Percentiles rank a stretch among this genome's conserved stretches.
Conservation (phyloP, 2,113 vertebrate species). For the Globicephala melas region DNA sequence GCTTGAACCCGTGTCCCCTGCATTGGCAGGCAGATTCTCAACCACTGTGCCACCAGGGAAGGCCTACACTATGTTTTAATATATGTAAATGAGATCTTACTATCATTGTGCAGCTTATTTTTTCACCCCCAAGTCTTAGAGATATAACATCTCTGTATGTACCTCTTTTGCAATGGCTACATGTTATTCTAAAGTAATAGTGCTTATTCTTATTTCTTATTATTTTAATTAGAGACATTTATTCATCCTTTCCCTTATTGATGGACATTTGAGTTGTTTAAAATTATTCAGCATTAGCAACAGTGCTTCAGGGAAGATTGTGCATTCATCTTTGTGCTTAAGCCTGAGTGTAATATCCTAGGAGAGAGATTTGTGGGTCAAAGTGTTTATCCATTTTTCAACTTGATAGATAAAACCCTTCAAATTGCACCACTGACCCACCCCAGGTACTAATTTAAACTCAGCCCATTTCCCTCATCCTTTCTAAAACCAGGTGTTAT, state of each 20-base stretch:
- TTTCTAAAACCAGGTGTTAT: not conserved
- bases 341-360: not conserved
- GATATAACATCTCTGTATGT: not conserved
- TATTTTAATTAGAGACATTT: not conserved
- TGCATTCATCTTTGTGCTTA: not conserved
- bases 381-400: not conserved
- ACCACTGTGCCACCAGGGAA: no score
- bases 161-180: not conserved
- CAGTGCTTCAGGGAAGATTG: not conserved
- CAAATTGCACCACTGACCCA: not conserved
- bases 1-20: no score
- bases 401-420: not conserved
- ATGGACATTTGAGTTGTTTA: not conserved
- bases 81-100: not conserved
- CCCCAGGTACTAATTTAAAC: not conserved
- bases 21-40: no score
- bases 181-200: not conserved
- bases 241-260: not conserved
- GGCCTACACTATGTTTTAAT: not conserved
- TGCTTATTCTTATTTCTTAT: not conserved
- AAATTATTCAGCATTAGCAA: not conserved
- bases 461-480: not conserved
- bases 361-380: not conserved
- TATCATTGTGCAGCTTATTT: not conserved
- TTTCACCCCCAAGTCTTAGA: not conserved